A percentile compares a stretch with the other conserved stretches of the same genome.
Conservation (phyloP, 64 coral and sea anemone species). For the Platygyra sinensis region DNA sequence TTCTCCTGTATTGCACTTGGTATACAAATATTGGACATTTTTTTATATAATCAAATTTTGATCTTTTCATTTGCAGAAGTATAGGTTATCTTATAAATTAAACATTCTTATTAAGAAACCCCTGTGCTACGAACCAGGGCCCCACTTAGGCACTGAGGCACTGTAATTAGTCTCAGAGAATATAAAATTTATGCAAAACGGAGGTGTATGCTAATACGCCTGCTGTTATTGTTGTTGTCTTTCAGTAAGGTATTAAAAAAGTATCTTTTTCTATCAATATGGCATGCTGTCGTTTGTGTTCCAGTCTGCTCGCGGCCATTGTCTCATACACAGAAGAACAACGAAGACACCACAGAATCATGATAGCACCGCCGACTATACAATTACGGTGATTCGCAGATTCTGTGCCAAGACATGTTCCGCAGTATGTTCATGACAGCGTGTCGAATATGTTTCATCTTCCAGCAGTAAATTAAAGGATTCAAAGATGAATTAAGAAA, state of each 20-base stretch:
- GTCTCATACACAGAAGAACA: background rate
- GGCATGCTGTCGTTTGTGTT: too few relatives aligned
- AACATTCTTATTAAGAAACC: background rate
- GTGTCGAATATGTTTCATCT: background rate
- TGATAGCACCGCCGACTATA: background rate
- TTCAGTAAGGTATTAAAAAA: too few relatives aligned
- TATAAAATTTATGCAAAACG: too few relatives aligned
- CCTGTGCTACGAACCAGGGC: background rate
- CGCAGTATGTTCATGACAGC: background rate
- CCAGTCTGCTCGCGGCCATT: background rate
- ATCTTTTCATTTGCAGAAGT: too few relatives aligned
- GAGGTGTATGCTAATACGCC: too few relatives aligned
- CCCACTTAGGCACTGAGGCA: background rate
- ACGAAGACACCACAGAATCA: background rate
- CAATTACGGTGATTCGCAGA: background rate
- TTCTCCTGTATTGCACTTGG: too few relatives aligned
- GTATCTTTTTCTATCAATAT: too few relatives aligned
- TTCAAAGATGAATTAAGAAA: background rate
- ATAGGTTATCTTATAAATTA: too few relatives aligned
- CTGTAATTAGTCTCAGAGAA: too few relatives aligned
- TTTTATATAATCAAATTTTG: too few relatives aligned
- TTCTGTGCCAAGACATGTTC: background rate
- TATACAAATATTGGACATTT: too few relatives aligned
- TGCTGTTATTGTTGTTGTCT: too few relatives aligned
- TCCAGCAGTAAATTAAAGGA: background rate